A percentile compares a stretch with the other conserved stretches of the same genome.
These are phyloP conservation scores for Meriones psammophilus DNA, from an alignment of 2,797 vertebrate species.

Conservation along the genomic window DNA sequence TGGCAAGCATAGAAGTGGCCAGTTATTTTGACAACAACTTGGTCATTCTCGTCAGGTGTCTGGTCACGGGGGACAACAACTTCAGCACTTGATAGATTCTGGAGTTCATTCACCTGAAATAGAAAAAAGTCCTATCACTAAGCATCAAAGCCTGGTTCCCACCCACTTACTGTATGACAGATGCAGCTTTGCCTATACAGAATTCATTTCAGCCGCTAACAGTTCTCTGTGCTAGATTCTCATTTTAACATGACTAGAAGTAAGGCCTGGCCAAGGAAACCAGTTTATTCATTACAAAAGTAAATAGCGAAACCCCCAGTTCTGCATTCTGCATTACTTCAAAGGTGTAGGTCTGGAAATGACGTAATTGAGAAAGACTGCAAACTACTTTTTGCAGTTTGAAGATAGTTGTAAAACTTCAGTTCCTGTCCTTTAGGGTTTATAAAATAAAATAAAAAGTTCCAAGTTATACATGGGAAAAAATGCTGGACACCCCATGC, in stretches of 20 bases:
- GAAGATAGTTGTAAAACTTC: not conserved
- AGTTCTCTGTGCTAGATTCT: not conserved
- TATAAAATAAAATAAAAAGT: not conserved
- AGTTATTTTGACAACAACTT: slow-evolving; percentile 99
- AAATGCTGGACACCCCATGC: not conserved
- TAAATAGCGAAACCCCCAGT: slow-evolving; percentile 13
- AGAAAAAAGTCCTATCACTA: slow-evolving; percentile 7
- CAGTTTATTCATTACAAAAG: not conserved
- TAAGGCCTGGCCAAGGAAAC: not conserved
- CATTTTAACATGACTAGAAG: slow-evolving; percentile 38
- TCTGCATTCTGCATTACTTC: not conserved
- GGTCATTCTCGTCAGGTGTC: slow-evolving; percentile 98
- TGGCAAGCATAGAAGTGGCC: slow-evolving; percentile 99
- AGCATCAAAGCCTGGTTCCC: not conserved
- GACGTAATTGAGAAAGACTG: not conserved
- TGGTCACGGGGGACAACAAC: slow-evolving; percentile 99
- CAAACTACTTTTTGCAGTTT: slow-evolving; percentile 10
- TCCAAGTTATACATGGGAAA: not conserved
- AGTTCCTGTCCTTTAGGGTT: not conserved
- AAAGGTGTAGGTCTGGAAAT: slow-evolving; percentile 58
- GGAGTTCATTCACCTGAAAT: slow-evolving; percentile 97
- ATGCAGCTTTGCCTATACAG: slow-evolving; percentile 48
- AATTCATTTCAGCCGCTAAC: not conserved
- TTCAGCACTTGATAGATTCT: slow-evolving; percentile 98
- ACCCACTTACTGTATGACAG: not conserved